Conservation (phyloP, 2,113 vertebrate genomes). For the Podarcis raffonei region DNA sequence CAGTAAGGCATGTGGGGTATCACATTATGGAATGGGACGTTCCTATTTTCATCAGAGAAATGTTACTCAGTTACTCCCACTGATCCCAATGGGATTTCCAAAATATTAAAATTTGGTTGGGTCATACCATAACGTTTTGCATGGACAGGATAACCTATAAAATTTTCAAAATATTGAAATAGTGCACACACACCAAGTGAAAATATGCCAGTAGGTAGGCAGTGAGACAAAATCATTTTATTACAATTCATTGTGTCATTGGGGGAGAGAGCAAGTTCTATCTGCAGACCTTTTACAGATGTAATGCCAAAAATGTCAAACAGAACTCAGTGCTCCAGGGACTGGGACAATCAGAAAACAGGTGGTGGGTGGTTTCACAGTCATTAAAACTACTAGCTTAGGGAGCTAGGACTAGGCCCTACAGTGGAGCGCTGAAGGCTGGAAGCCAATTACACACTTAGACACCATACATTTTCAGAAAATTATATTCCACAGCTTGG, state of each 20-base stretch:
- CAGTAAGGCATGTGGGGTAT: too few species aligned
- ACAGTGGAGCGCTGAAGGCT: conserved; percentile 13
- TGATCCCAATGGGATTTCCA: neutral
- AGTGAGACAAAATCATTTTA: neutral
- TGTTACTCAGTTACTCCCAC: neutral
- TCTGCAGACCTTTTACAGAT: fast-evolving
- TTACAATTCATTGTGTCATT: neutral
- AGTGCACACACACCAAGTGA: neutral
- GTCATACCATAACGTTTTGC: neutral
- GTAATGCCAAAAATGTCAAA: neutral
- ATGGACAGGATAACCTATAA: neutral
- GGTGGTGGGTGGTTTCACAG: conserved; percentile 2
- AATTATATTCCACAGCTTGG: conserved; percentile 54
- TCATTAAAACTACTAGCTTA: conserved; percentile 19
- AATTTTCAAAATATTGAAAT: neutral
- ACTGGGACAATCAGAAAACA: neutral
- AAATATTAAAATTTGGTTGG: neutral
- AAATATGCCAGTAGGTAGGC: neutral
- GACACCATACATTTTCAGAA: conserved; percentile 19
- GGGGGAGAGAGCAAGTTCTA: neutral
- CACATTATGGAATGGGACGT: too few species aligned
- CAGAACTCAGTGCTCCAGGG: neutral
- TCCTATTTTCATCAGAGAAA: neutral
- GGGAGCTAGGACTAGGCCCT: conserved; percentile 21
- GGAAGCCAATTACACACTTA: conserved; percentile 45